Evolutionary conservation across 2,888 invertebrate genomes (phyloP), one percentile per base, ranked within the genome.

Genomic region (Melieria crassipennis): DNA sequence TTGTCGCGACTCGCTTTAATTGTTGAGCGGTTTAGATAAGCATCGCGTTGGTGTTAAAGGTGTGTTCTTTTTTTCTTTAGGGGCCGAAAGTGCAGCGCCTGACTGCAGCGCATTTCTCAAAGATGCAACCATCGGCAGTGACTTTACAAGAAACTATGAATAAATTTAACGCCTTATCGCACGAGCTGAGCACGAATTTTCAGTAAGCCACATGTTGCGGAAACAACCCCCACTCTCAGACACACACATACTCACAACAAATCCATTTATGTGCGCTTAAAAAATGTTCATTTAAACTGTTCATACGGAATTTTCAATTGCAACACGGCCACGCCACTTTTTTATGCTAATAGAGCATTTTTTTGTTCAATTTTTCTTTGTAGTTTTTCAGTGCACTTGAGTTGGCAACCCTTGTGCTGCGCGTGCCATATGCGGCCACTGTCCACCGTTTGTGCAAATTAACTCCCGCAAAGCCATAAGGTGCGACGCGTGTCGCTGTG

Each of bases 21-120:
- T 73, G 74, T 64, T 75, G 68, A 73, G 74, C 73, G 74, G 73
- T 77, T 75, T 72, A 75, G 77, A 75, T 76, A 72, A 72, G 63
- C 69, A 75, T 74, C 71, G 45, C n/a, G 43, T 4, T 9, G 58
- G 42, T 16, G 43, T 9, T 5, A 43, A 43, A 30, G 58, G 58
- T 58, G 58, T 43, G 43, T 3, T 66, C 30, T 30, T 30, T 30
- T 30, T 3, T 30, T 30, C 30, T 1, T 2, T 30, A 30, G 30
- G 30, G 30, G 30, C 30, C 30, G 30, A 30, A 30, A 3, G 30
- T 30, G 30, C 16, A 16, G 16, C 16, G 16, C 16, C 2, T 2
- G 16, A 16, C 16, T 16, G 16, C n/a, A n/a, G n/a, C 2, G 42
- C 30, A 64, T 48, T 58, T 46, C 48, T 47, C 13, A 63, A 47